A percentile compares a stretch with the other conserved stretches of the same genome.
These are phyloP conservation scores for Calliphora vicina DNA, from an alignment of 1,140 invertebrate species.

Conservation along the genomic window DNA sequence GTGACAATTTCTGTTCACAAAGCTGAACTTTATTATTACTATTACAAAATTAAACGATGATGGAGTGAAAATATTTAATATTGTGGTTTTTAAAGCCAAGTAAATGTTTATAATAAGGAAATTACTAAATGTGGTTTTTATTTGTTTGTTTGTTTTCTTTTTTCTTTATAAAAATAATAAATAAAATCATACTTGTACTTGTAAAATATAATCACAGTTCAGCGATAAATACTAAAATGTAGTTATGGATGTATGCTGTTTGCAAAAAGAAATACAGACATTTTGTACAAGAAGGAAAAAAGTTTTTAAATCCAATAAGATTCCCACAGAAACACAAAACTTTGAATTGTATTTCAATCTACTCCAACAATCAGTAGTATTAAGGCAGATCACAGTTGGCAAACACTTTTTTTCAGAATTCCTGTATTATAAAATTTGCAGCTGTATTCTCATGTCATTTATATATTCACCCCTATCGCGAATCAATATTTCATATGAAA, in stretches of 20 bases:
- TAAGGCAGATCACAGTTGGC: not conserved
- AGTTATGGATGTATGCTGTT: too few species aligned
- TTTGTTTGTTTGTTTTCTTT: not conserved
- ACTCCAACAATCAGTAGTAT: not conserved
- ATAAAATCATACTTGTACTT: not conserved
- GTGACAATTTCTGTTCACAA: too few species aligned
- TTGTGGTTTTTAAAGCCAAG: not conserved
- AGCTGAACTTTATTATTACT: not conserved
- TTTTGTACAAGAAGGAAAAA: not conserved
- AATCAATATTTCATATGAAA: too few species aligned
- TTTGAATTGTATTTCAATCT: not conserved
- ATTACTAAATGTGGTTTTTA: not conserved
- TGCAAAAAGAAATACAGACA: not conserved
- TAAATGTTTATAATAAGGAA: not conserved
- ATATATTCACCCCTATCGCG: too few species aligned
- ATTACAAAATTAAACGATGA: not conserved
- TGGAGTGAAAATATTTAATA: not conserved
- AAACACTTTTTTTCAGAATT: too few species aligned
- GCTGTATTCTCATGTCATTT: too few species aligned
- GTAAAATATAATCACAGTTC: too few species aligned
- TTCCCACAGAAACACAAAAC: slow-evolving; percentile 7
- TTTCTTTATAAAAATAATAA: not conserved
- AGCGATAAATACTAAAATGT: too few species aligned
- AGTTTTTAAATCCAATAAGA: not conserved
- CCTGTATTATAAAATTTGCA: too few species aligned